Evolutionary conservation across 2,113 vertebrate genomes (phyloP).

Genomic region (Oreocharis arfaki): DNA sequence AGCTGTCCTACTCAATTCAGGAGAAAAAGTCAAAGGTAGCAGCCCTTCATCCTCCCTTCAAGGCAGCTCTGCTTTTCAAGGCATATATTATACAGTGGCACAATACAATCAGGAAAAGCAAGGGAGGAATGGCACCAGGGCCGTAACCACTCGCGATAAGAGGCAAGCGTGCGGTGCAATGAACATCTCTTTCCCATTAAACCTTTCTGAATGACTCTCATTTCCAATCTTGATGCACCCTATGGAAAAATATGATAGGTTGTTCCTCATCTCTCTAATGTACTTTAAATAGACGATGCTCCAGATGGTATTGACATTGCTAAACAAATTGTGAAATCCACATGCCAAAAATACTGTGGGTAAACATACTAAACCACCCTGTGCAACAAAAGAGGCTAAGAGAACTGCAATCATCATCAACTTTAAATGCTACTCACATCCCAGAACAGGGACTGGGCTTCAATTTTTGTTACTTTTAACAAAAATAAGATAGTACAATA

Average conservation of each 20-base stretch:
- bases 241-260: constrained; percentile 65
- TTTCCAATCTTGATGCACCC: constrained; percentile 63
- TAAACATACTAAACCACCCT: constrained; percentile 66
- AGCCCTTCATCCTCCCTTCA: neutral
- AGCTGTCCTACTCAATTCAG: neutral
- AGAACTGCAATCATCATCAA: constrained; percentile 63
- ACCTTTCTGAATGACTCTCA: constrained; percentile 60
- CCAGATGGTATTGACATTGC: constrained; percentile 71
- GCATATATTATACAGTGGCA: neutral
- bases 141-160: neutral
- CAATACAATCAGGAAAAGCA: constrained; percentile 33
- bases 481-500: constrained; percentile 43
- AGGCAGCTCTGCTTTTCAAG: constrained; percentile 13
- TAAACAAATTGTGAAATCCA: constrained; percentile 69
- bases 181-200: constrained; percentile 40
- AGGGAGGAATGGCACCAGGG: neutral
- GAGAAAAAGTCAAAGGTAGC: neutral
- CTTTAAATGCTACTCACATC: constrained; percentile 59
- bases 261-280: constrained; percentile 64
- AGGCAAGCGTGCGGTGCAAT: neutral
- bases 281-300: constrained; percentile 70
- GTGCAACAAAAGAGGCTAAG: constrained; percentile 61
- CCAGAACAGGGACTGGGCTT: neutral
- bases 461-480: constrained; percentile 60
- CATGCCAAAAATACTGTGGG: constrained; percentile 70